Base-by-base conservation (phyloP, 2,113 vertebrate genomes). In the Empidonax alnorum region DNA sequence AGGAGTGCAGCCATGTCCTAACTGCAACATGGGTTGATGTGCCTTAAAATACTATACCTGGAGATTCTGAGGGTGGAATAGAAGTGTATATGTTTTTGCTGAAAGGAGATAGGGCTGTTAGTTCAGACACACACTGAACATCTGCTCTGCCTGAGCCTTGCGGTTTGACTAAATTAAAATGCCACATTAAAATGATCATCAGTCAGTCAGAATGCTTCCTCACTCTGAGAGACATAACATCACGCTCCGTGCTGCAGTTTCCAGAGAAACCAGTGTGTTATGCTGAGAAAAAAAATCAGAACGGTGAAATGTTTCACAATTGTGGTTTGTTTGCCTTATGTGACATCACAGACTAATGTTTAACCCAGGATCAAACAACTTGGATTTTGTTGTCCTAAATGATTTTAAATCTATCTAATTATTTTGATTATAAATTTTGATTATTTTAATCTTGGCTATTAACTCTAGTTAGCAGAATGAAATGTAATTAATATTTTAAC, bases 181-280 rank as follows among this genome's bases (percentile, higher is more conserved):
- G 33, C 46, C 89, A 59, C 72, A 63, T 93, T 96, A 95, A 83
- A 93, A 84, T 44, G 97, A 75, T 94, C 89, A 72, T 91, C 88
- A 95, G 96, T 97, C 96, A 93, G 71, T 96, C 90, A 93, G 90
- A 95, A 62, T 2, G 14, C 72, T 97, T 93, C 79, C 92, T 95
- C 47, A 27, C 63, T 79, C 84, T 71, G 69, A 93, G 86, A 82
- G 93, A 47, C 77, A 87, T 4, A 94, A 72, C 84, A 62, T 96
- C 86, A 86, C 2, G 9, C 75, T 93, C 61, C 4, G 82, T 46
- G 62, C 46, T 83, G 84, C 82, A 75, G 56, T 85, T 93, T 79
- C 71, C 84, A 94, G 84, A 79, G 94, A 63, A 84, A 69, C n/a
- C 6, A 17, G 35, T 53, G 56, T 71, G 62, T 77, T 0, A 0